Evolutionary conservation across 2,888 invertebrate genomes (phyloP), one percentile per base, ranked within the genome.

Genomic region (Gari tellinella): DNA sequence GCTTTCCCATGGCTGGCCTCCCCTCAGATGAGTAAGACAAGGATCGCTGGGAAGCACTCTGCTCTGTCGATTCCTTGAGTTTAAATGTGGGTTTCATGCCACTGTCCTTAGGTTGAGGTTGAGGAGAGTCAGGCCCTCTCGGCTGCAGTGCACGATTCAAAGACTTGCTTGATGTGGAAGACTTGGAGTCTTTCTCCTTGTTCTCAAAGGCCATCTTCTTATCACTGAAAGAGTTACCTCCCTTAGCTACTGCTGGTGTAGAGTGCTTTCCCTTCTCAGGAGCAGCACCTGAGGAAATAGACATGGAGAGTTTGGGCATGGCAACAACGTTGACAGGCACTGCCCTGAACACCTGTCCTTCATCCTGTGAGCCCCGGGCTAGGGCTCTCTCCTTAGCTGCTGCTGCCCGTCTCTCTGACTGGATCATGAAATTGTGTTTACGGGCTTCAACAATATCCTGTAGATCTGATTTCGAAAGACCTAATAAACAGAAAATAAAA

Each of bases 131-230:
- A 0, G 61, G 48, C 15, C 65, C 67, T 31, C 81, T 66, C 2
- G 83, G 81, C 57, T 72, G 80, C 10, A 83, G 72, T 15, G 83
- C 81, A 58, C 63, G 60, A 49, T 83, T 83, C 26, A 83, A 69
- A 14, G 72, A 60, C 53, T 60, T 53, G 21, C 58, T 51, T 12
- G 72, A 58, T 10, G 45, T 15, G 1, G 46, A 41, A 2, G 41
- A 25, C 21, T 46, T 67, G 1, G 21, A 38, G 37, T 79, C 69
- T 15, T 46, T 66, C 17, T 74, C 77, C 60, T 75, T 75, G n/a
- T 52, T 45, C 31, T 78, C 78, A 58, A 64, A 62, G 26, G 56
- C 37, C 21, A 60, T 67, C 49, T 70, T 73, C 8, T 49, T 19
- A 49, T 73, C 64, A 51, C 17, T 69, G 5, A 63, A 46, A 17